Conservation (phyloP, 2,888 invertebrate species). For the Tinea pellionella region DNA sequence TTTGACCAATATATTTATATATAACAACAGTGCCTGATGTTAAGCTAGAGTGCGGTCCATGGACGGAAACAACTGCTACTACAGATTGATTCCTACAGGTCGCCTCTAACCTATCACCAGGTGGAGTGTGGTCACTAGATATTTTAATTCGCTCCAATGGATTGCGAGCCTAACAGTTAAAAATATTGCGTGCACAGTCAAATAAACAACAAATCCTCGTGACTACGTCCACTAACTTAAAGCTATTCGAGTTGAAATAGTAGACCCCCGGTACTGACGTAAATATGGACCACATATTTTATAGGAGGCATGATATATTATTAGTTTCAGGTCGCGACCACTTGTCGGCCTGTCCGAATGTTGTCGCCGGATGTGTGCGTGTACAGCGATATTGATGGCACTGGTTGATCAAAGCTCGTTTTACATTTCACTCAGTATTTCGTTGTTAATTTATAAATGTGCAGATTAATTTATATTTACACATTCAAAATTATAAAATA, state of each 20-base stretch:
- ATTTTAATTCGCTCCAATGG: no score
- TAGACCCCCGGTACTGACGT: background rate
- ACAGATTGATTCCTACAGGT: no score
- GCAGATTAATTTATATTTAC: background rate
- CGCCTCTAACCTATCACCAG: no score
- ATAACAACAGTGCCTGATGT: no score
- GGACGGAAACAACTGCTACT: no score
- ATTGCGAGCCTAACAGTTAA: background rate
- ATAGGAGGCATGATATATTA: slow-evolving; percentile 38
- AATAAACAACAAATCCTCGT: background rate
- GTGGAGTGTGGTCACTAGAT: no score
- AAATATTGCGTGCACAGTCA: background rate
- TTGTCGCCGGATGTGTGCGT: slow-evolving; percentile 53
- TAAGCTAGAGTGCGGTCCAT: no score
- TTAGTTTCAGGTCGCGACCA: slow-evolving; percentile 49
- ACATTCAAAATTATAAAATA: background rate
- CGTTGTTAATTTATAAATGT: background rate
- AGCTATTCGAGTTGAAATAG: background rate
- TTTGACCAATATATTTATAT: no score
- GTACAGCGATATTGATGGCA: slow-evolving; percentile 49
- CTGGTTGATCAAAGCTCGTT: slow-evolving; percentile 21
- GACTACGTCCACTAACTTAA: background rate
- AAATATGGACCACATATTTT: slow-evolving; percentile 8
- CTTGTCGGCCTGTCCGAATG: slow-evolving; percentile 33
- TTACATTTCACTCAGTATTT: background rate